Percentiles rank a stretch among this genome's conserved stretches.
These are phyloP conservation scores for Nephrocerus scutellatus DNA, from an alignment of 2,888 invertebrate species.

Conservation along the genomic window DNA sequence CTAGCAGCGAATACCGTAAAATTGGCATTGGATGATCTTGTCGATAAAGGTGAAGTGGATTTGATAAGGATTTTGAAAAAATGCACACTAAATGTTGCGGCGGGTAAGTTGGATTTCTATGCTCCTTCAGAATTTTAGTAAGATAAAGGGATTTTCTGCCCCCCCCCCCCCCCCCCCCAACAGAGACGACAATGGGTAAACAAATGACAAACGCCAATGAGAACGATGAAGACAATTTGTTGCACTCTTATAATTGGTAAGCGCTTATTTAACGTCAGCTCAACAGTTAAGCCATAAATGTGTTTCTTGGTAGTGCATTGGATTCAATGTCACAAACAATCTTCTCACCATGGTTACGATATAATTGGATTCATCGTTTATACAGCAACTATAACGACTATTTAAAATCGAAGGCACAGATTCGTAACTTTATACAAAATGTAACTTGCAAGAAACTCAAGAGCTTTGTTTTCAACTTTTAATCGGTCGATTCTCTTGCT, in stretches of 20 bases:
- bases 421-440: constrained; percentile 33
- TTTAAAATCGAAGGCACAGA: constrained; percentile 27
- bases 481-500: no score
- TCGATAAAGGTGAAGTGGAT: constrained; percentile 27
- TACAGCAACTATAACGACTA: constrained; percentile 28
- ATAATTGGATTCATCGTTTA: constrained; percentile 26
- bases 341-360: constrained; percentile 37
- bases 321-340: constrained; percentile 40
- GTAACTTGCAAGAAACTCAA: constrained; percentile 22
- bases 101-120: constrained; percentile 35
- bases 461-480: background rate
- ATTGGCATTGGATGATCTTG: constrained; percentile 22
- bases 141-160: no score
- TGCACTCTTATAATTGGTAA: no score
- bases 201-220: constrained; percentile 26
- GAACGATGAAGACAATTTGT: no score
- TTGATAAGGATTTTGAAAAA: constrained; percentile 32
- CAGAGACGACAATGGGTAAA: constrained; percentile 44
- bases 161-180: no score
- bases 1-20: constrained; percentile 28
- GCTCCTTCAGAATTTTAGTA: no score
- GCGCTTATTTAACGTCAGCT: background rate
- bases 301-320: constrained; percentile 26
- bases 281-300: constrained; percentile 17
- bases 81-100: constrained; percentile 35